phyloP scores from a whole-genome alignment of 2,888 invertebrate species.

The Caenorhabditis wallacei region DNA sequence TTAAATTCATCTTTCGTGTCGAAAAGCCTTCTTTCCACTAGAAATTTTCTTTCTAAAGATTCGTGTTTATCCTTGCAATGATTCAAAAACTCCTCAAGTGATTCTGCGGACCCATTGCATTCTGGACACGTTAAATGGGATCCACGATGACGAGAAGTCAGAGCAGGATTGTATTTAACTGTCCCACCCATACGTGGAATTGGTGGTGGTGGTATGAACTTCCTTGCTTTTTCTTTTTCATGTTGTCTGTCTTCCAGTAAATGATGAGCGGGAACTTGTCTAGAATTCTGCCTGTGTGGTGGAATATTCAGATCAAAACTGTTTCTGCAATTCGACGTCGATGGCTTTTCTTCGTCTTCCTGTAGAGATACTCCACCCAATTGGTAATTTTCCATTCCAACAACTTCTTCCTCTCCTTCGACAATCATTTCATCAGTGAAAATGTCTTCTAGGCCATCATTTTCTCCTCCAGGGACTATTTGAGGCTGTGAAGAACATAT shows the following conservation, averaged over 20 bases:
- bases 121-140: constrained; percentile 44
- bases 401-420: constrained; percentile 37
- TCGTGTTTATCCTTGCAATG: constrained; percentile 46
- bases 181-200: neutral
- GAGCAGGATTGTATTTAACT: neutral
- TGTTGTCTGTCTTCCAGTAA: neutral
- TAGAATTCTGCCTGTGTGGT: constrained; percentile 25
- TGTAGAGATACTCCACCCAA: neutral
- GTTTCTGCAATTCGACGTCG: constrained; percentile 7
- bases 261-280: constrained; percentile 24
- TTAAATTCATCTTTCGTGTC: constrained; percentile 26
- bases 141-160: constrained; percentile 33
- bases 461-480: neutral
- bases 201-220: neutral
- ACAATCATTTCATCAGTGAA: constrained; percentile 27
- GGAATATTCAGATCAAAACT: neutral
- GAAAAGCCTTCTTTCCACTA: constrained; percentile 24
- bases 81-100: constrained; percentile 28
- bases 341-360: constrained; percentile 19
- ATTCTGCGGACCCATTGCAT: constrained; percentile 23
- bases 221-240: neutral
- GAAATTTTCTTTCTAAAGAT: constrained; percentile 20
- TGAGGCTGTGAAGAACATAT: constrained; percentile 19
- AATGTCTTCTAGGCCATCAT: neutral
- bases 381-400: neutral